A percentile compares a stretch with the other conserved stretches of the same genome.
These are phyloP conservation scores for Numenius phaeopus DNA, from an alignment of 2,797 vertebrate species.

Conservation along the genomic window DNA sequence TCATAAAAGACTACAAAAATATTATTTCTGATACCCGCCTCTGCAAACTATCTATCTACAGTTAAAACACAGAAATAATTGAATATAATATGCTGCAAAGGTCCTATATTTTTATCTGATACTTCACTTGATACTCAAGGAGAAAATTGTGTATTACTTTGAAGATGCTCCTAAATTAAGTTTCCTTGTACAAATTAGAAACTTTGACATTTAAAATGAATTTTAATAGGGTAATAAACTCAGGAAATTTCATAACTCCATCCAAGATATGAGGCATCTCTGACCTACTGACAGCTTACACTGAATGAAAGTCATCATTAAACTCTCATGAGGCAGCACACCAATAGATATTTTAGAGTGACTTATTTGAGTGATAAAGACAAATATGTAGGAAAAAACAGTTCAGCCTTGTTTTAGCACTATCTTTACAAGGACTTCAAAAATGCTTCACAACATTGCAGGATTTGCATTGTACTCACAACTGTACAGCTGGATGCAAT, in stretches of 20 bases:
- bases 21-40: background rate
- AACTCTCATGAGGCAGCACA: background rate
- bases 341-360: background rate
- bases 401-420: background rate
- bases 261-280: background rate
- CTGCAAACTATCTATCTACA: background rate
- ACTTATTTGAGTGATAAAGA: background rate
- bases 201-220: constrained; percentile 68
- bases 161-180: constrained; percentile 60
- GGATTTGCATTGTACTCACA: background rate
- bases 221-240: constrained; percentile 60
- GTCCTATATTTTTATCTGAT: constrained; percentile 39
- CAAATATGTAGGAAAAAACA: background rate
- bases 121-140: constrained; percentile 22
- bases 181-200: constrained; percentile 52
- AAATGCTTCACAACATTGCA: background rate
- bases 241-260: constrained; percentile 43
- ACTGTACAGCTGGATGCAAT: background rate
- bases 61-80: background rate
- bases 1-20: background rate
- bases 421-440: background rate
- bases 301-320: constrained; percentile 27
- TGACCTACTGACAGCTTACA: constrained; percentile 26
- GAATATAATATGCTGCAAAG: constrained; percentile 10
- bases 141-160: background rate